Conservation (phyloP, 2,113 vertebrate species). For the Colistium nudipinnis region DNA sequence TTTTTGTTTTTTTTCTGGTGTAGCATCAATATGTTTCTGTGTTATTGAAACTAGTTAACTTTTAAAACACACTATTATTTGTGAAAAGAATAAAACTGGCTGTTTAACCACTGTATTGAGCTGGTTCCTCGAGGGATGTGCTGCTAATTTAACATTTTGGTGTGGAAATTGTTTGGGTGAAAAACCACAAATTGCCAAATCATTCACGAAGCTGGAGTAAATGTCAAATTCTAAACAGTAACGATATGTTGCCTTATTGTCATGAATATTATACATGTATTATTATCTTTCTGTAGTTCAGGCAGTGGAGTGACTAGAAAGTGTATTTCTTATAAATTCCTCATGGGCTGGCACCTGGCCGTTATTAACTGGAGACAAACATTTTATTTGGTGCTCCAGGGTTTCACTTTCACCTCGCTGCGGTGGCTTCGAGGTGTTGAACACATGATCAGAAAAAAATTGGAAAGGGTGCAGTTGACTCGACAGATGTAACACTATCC, state of each 20-base stretch:
- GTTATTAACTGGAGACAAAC: conserved; percentile 8
- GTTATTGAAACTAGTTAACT: too few relatives aligned
- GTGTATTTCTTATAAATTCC: background rate
- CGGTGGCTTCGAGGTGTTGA: conserved; percentile 1
- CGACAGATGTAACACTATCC: too few relatives aligned
- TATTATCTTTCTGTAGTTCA: conserved; percentile 6
- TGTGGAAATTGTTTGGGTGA: too few relatives aligned
- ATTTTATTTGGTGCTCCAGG: background rate
- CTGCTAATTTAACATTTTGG: too few relatives aligned
- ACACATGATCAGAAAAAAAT: background rate
- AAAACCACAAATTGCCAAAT: too few relatives aligned
- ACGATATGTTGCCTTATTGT: conserved; percentile 4
- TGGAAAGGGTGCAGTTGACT: conserved; percentile 1
- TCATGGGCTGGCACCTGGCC: background rate
- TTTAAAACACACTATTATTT: too few relatives aligned
- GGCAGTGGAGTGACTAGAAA: background rate
- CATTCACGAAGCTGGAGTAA: background rate
- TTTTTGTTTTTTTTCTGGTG: too few relatives aligned
- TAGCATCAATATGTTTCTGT: too few relatives aligned
- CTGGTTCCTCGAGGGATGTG: too few relatives aligned
- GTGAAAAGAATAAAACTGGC: too few relatives aligned
- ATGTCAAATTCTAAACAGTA: conserved; percentile 10
- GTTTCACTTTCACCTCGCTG: conserved; percentile 25
- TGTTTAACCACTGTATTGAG: too few relatives aligned
- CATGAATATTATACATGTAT: background rate